Evolutionary conservation across 2,797 vertebrate genomes (phyloP), one percentile per base, ranked within the genome.

Genomic region (Natrix natrix): DNA sequence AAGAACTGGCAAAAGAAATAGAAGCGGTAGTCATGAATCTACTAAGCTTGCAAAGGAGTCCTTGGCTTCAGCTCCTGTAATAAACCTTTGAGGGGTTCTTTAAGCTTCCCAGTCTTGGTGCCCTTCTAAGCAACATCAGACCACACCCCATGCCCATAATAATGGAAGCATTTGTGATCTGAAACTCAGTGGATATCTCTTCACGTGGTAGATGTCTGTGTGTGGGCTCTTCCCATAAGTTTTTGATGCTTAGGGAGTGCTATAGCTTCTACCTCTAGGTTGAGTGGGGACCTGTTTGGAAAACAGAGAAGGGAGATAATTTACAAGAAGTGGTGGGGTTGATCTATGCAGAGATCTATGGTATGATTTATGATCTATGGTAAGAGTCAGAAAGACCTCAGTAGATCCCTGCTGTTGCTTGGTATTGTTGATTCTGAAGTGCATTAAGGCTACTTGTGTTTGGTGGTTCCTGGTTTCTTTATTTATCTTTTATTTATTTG

Each of bases 131-230:
- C 43, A 90, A 66, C 0, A 0, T 90, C 24, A 52, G 90, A 88
- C 74, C 94, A 94, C 94, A 95, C 93, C 91, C 37, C 78, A 24
- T 94, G 87, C 26, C 61, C 83, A 92, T 95, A 66, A n/a, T 60
- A 92, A 91, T 0, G 0, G n/a, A 95, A 37, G 32, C 91, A 92
- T 43, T 43, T 57, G 12, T 78, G 32, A 28, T 89, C 22, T 28
- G n/a, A 57, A 57, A 32, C 37, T 43, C 22, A 69, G 28, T 66
- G 17, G 5, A 4, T 56, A 16, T 3, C 37, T 90, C 24, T 16
- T 0, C 54, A 17, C 5, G 26, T 52, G 60, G 26, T n/a, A 63
- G 8, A 8, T 63, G 8, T 59, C 2, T 48, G 8, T 37, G 3
- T 20, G 59, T 63, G 1, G 24, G 7, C 0, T 20, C 17, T 32